Percentiles rank a stretch among this genome's conserved stretches.
These are phyloP conservation scores for Phortica variegata DNA, from an alignment of 1,140 invertebrate genomes.

Conservation along the genomic window DNA sequence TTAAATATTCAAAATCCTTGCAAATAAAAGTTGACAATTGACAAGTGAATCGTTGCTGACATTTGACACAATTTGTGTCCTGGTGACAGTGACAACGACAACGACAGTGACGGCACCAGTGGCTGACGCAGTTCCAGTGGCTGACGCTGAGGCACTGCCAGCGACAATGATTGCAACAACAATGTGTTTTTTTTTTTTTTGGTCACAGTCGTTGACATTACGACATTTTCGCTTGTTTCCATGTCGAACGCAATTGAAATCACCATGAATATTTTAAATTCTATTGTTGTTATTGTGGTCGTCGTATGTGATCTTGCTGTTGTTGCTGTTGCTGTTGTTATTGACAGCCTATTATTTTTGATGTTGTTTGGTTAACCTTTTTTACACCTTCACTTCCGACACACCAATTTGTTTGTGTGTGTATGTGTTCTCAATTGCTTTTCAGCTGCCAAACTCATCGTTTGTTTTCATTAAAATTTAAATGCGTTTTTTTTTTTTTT, in stretches of 20 bases:
- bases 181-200: slow-evolving; percentile 8
- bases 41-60: slow-evolving; percentile 18
- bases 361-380: neutral
- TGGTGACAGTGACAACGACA: slow-evolving; percentile 1
- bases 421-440: neutral
- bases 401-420: slow-evolving; percentile 1
- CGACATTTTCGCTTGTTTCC: neutral
- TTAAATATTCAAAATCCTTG: slow-evolving; percentile 34
- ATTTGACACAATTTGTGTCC: slow-evolving; percentile 30
- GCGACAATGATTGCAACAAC: too few relatives aligned
- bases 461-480: slow-evolving; percentile 3
- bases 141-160: slow-evolving; percentile 12
- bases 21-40: slow-evolving; percentile 23
- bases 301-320: too few relatives aligned
- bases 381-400: neutral
- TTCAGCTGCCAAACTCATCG: slow-evolving; percentile 7
- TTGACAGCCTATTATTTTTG: neutral
- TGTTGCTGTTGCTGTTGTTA: neutral
- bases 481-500: slow-evolving; percentile 1
- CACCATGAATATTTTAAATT: slow-evolving; percentile 47
- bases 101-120: slow-evolving; percentile 19
- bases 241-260: slow-evolving; percentile 21
- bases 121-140: slow-evolving; percentile 9
- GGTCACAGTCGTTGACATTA: neutral
- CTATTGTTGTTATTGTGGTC: slow-evolving; percentile 29